These are phyloP conservation scores for Proctacanthus coquilletti DNA, from an alignment of 1,140 invertebrate genomes.

Conservation along the genomic window DNA sequence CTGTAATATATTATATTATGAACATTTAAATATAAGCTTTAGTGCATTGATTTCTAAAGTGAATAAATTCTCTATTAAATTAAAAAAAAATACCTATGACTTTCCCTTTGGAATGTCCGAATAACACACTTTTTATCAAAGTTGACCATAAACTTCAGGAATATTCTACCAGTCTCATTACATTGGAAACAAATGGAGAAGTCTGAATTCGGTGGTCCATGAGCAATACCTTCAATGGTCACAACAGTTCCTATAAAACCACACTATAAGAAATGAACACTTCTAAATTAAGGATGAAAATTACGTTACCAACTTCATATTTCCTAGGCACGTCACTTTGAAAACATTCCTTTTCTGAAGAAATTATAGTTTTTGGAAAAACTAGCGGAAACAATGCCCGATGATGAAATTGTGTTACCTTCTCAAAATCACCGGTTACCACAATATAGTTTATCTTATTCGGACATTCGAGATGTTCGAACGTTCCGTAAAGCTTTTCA, in stretches of 20 bases:
- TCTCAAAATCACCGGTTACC: slow-evolving; percentile 25
- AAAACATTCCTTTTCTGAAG: slow-evolving; percentile 20
- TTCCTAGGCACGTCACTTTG: slow-evolving; percentile 25
- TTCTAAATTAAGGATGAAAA: background rate
- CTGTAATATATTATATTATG: slow-evolving; percentile 8
- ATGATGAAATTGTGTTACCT: slow-evolving; percentile 27
- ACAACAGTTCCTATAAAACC: slow-evolving; percentile 17
- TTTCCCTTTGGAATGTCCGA: slow-evolving; percentile 20
- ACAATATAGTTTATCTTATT: slow-evolving; percentile 26
- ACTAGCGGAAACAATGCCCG: slow-evolving; percentile 25
- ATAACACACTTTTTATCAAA: slow-evolving; percentile 23
- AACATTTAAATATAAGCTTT: no score
- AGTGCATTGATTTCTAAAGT: no score
- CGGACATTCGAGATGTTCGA: slow-evolving; percentile 26
- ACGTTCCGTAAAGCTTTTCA: slow-evolving; percentile 24
- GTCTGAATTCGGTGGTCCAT: slow-evolving; percentile 22
- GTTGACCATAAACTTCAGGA: slow-evolving; percentile 24
- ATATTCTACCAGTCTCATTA: slow-evolving; percentile 22
- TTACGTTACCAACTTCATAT: slow-evolving; percentile 17
- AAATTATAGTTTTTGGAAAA: slow-evolving; percentile 21
- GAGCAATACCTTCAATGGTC: slow-evolving; percentile 27
- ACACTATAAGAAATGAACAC: background rate
- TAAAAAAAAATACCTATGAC: slow-evolving; percentile 19
- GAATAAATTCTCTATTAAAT: no score
- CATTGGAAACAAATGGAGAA: slow-evolving; percentile 28